Evolutionary conservation across 2,797 vertebrate genomes (phyloP).

Genomic region (Sebastes oblongus): DNA sequence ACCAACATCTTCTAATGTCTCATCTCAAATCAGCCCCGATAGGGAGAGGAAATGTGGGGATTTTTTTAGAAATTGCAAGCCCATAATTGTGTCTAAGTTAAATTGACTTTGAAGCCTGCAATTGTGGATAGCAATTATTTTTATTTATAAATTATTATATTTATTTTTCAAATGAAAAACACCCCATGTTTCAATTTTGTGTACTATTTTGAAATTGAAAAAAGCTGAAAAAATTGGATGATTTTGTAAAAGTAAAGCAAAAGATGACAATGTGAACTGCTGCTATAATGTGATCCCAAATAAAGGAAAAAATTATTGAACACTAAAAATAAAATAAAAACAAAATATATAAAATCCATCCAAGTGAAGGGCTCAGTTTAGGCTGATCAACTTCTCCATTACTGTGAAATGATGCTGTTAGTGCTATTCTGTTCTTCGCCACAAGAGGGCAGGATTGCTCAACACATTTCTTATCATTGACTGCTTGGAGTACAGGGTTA

Average conservation of each 20-base stretch:
- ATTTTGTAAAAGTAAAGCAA: too few relatives aligned
- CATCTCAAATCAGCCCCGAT: conserved; percentile 41
- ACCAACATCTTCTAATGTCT: conserved; percentile 12
- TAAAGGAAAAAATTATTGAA: too few relatives aligned
- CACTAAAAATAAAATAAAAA: too few relatives aligned
- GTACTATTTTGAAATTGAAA: too few relatives aligned
- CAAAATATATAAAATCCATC: neutral
- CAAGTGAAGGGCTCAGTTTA: neutral
- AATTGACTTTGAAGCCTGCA: neutral
- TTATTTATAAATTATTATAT: too few relatives aligned
- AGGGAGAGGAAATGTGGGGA: conserved; percentile 1
- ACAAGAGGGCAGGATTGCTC: conserved; percentile 48
- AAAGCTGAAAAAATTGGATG: too few relatives aligned
- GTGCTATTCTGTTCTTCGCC: conserved; percentile 38
- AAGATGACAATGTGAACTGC: too few relatives aligned
- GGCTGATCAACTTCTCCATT: neutral
- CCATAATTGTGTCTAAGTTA: neutral
- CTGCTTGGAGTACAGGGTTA: neutral
- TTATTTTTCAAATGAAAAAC: too few relatives aligned
- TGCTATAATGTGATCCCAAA: too few relatives aligned
- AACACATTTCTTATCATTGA: conserved; percentile 3
- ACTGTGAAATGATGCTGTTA: neutral
- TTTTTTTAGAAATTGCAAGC: neutral
- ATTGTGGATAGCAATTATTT: neutral
- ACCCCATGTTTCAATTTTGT: too few relatives aligned